Evolutionary conservation across 2,888 invertebrate genomes (phyloP), one percentile per base, ranked within the genome.

Genomic region (Miltochrista miniata): DNA sequence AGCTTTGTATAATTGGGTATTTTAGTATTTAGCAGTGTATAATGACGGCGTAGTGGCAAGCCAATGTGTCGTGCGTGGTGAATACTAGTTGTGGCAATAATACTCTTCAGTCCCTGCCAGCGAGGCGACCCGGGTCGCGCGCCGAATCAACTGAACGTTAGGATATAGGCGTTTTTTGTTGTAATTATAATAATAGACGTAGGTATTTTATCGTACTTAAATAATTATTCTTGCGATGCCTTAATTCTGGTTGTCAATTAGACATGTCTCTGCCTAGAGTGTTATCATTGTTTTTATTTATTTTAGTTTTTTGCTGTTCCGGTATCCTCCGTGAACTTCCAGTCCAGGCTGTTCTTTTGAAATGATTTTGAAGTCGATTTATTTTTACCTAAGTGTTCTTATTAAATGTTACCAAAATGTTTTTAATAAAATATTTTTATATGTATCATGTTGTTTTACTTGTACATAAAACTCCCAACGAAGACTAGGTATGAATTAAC

Each of bases 331-430:
- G 92, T 83, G 92, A 90, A 92, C 92, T 90, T 90, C 87, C 91
- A 89, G 89, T 90, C 90, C 90, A 88, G 92, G 92, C 92, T 92
- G 92, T 92, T 92, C 92, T 91, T 90, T 91, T 90, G 76, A 90
- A 92, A 92, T 92, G 76, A 92, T 92, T 92, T 92, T 92, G 88
- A 88, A 79, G 92, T 92, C 90, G 89, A 90, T 92, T 92, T 92
- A 92, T 92, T 92, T 91, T 92, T 92, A 92, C 92, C 92, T 92
- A 92, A 92, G 92, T 92, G 92, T 92, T 92, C 92, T 92, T 92
- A 92, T 92, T 92, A 92, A 92, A 92, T 92, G 92, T 92, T 92
- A 92, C 92, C 92, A 92, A 92, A 92, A 92, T 92, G 92, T 92
- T 92, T 92, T 92, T 92, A 92, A 92, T 92, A 92, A 92, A 92